These are phyloP conservation scores for Merluccius polli DNA, from an alignment of 2,797 vertebrate species.

Conservation along the genomic window DNA sequence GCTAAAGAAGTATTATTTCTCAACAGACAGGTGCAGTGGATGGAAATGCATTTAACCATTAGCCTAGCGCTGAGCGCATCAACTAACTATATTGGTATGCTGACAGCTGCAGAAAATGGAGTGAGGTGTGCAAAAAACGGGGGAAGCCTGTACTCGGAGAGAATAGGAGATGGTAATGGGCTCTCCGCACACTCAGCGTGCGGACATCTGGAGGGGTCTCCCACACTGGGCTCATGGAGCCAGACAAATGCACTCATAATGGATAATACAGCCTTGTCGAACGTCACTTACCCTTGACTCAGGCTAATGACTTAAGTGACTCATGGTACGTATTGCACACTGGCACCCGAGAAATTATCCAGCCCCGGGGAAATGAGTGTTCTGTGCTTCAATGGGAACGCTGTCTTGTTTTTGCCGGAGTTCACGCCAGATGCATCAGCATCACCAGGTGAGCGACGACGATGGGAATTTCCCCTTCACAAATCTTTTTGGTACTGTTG, in stretches of 20 bases:
- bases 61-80: conserved; percentile 58
- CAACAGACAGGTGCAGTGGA: conserved; percentile 37
- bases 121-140: conserved; percentile 43
- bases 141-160: conserved; percentile 21
- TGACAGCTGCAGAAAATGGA: conserved; percentile 75
- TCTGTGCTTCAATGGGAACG: too few species aligned
- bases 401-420: not conserved
- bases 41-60: conserved; percentile 56
- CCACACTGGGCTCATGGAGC: conserved; percentile 34
- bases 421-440: not conserved
- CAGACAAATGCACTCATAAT: conserved; percentile 54
- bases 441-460: too few species aligned
- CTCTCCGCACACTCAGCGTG: conserved; percentile 44
- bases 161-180: conserved; percentile 56
- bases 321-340: conserved; percentile 40
- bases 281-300: conserved; percentile 57
- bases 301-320: conserved; percentile 53
- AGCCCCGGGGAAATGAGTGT: conserved; percentile 43
- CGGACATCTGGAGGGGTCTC: conserved; percentile 19
- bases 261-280: conserved; percentile 49
- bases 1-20: conserved; percentile 40
- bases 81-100: conserved; percentile 59
- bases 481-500: not conserved
- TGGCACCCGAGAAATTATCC: conserved; percentile 25
- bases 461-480: not conserved